These are phyloP conservation scores for Melieria omissa DNA, from an alignment of 2,888 invertebrate genomes.

Conservation along the genomic window DNA sequence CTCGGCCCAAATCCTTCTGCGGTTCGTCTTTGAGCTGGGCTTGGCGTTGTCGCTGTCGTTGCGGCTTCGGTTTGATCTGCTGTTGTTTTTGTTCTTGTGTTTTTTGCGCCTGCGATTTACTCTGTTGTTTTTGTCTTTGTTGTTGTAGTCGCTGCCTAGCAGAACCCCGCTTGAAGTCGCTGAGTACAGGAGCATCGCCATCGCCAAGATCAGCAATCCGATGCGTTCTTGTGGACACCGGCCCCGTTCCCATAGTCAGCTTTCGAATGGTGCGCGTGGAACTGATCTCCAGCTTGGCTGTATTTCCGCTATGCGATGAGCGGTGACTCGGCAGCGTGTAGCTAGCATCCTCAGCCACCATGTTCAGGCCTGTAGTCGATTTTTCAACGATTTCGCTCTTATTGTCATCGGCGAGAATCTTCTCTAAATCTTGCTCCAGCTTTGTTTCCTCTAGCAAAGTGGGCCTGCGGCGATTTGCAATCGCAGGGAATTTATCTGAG, in stretches of 20 bases:
- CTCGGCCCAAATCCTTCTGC: slow-evolving; percentile 22
- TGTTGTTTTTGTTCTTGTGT: slow-evolving; percentile 1
- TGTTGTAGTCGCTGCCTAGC: not conserved
- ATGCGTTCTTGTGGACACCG: not conserved
- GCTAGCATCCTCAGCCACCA: slow-evolving; percentile 5
- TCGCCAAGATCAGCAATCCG: slow-evolving; percentile 46
- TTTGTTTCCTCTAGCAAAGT: slow-evolving; percentile 23
- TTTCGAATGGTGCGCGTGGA: slow-evolving; percentile 21
- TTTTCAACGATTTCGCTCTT: not conserved
- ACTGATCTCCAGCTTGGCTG: slow-evolving; percentile 14
- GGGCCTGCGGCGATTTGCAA: slow-evolving; percentile 40
- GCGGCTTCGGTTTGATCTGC: slow-evolving; percentile 1
- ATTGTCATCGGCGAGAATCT: slow-evolving; percentile 15
- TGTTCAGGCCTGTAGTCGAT: not conserved
- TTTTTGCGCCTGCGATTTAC: slow-evolving; percentile 3
- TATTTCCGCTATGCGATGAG: slow-evolving; percentile 5
- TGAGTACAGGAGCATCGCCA: slow-evolving; percentile 42
- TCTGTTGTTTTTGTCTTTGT: too few relatives aligned
- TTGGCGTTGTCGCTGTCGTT: slow-evolving; percentile 25
- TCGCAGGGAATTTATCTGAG: slow-evolving; percentile 46
- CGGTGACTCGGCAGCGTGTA: slow-evolving; percentile 16
- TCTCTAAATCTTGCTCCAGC: slow-evolving; percentile 30
- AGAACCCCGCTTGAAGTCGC: slow-evolving; percentile 23
- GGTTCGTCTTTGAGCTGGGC: slow-evolving; percentile 14
- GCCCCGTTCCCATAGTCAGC: not conserved